Base-by-base conservation (phyloP, 1,140 invertebrate genomes). In the Temnothorax nylanderi region DNA sequence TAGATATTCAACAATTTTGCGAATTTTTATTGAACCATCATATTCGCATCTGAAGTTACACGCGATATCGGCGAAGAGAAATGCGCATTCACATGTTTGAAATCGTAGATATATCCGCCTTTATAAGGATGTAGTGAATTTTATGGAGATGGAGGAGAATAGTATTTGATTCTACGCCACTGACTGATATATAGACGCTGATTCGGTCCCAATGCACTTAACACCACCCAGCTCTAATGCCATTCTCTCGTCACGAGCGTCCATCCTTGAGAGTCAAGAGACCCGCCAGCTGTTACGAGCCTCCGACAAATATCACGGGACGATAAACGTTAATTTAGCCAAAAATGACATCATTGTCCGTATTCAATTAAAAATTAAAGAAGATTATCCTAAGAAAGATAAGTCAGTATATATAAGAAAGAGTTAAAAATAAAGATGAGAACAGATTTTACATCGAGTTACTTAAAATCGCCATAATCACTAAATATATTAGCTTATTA, bases 121-220 rank as follows among this genome's bases (percentile, higher is more conserved):
- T 49, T 75, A 60, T 60, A 60, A 84, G 69, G n/a, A 60, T 60
- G 54, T 18, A 21, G 54, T 47, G 41, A 60, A 74, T 84, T 84
- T 84, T 84, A 84, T 75, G 80, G 69, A 84, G 54, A 84, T 74
- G 26, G 69, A 75, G 80, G 69, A 84, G 62, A 75, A 44, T 69
- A 26, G 75, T 71, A 74, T 78, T 34, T 37, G 77, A 86, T 51
- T 85, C 82, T 86, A 67, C 88, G 88, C 88, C 71, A 86, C 80
- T 89, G 84, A 71, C 18, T 75, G 81, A 81, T 88, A 67, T 81
- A 90, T 86, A 85, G 69, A 86, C 76, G 71, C 56, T 51, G 81
- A 90, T 91, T 90, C 64, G 81, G 78, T 90, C 82, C 76, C 89
- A 86, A 77, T 72, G 89, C 89, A 91, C 89, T 90, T 90, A 90